Evolutionary conservation across 2,888 invertebrate species (phyloP).

Genomic region (Brachypterus glaber): DNA sequence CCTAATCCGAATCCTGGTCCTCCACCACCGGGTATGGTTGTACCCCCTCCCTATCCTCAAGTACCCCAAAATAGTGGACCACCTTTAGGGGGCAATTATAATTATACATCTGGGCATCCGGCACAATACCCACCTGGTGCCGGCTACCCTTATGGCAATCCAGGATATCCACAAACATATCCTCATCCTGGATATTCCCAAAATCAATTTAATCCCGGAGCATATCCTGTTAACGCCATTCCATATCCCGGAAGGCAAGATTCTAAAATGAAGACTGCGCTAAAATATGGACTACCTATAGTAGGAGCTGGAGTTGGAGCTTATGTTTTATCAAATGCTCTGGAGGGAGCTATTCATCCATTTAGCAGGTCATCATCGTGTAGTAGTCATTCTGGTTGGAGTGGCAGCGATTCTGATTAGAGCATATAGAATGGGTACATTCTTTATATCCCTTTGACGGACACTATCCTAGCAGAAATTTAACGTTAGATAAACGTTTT

Average conservation of each 20-base stretch:
- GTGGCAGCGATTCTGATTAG: conserved; percentile 11
- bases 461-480: too few relatives aligned
- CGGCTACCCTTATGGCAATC: conserved; percentile 4
- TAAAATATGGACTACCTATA: conserved; percentile 40
- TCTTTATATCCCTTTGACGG: too few relatives aligned
- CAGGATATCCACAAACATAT: conserved; percentile 12
- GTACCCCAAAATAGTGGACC: too few relatives aligned
- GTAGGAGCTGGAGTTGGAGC: conserved; percentile 46
- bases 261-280: conserved; percentile 32
- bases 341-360: conserved; percentile 19
- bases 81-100: too few relatives aligned
- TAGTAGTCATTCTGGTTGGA: conserved; percentile 7
- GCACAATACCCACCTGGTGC: conserved; percentile 6
- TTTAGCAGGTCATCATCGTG: conserved; percentile 19
- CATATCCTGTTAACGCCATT: conserved; percentile 8
- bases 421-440: conserved; percentile 8
- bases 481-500: too few relatives aligned
- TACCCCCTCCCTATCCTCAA: too few relatives aligned
- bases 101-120: conserved; percentile 8
- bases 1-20: too few relatives aligned
- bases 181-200: conserved; percentile 12
- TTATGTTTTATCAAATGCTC: conserved; percentile 47
- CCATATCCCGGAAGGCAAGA: conserved; percentile 20
- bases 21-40: too few relatives aligned
- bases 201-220: conserved; percentile 3